Conservation (phyloP, 2,888 invertebrate species). For the Nymphalis c-album region DNA sequence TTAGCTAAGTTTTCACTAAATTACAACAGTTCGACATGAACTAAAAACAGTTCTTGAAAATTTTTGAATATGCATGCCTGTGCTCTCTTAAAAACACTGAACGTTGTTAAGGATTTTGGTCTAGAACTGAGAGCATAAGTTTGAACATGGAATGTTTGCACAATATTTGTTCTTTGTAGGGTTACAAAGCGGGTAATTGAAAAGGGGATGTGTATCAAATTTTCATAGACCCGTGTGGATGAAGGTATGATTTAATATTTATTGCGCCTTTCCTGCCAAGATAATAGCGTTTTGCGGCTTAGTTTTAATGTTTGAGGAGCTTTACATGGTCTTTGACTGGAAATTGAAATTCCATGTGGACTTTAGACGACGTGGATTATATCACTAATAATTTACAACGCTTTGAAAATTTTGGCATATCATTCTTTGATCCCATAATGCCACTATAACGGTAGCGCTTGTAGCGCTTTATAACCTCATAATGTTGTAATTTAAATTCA, state of each 20-base stretch:
- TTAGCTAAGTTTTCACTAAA: background rate
- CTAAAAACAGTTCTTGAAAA: background rate
- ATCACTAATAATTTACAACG: slow-evolving; percentile 30
- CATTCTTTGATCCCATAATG: slow-evolving; percentile 7
- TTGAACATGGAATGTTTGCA: background rate
- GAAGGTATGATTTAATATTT: slow-evolving; percentile 39
- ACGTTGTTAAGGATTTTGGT: slow-evolving; percentile 1
- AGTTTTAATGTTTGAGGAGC: slow-evolving; percentile 29
- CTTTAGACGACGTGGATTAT: slow-evolving; percentile 24
- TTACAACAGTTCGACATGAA: background rate
- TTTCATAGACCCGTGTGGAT: slow-evolving; percentile 32
- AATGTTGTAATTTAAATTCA: too few relatives aligned
- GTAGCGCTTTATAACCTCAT: background rate
- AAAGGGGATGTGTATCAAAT: slow-evolving; percentile 32
- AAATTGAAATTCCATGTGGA: slow-evolving; percentile 35
- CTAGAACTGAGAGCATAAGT: background rate
- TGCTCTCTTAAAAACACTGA: background rate
- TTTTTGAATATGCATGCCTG: background rate
- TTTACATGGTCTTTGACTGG: slow-evolving; percentile 34
- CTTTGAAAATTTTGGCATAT: slow-evolving; percentile 17
- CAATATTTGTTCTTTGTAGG: slow-evolving; percentile 18
- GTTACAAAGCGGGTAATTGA: slow-evolving; percentile 32
- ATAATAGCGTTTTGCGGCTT: slow-evolving; percentile 39
- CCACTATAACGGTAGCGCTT: background rate
- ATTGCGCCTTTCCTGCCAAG: slow-evolving; percentile 37